Percentiles rank a stretch among this genome's conserved stretches.
Conservation (phyloP, 2,888 invertebrate genomes). For the Caenorhabditis plicata region DNA sequence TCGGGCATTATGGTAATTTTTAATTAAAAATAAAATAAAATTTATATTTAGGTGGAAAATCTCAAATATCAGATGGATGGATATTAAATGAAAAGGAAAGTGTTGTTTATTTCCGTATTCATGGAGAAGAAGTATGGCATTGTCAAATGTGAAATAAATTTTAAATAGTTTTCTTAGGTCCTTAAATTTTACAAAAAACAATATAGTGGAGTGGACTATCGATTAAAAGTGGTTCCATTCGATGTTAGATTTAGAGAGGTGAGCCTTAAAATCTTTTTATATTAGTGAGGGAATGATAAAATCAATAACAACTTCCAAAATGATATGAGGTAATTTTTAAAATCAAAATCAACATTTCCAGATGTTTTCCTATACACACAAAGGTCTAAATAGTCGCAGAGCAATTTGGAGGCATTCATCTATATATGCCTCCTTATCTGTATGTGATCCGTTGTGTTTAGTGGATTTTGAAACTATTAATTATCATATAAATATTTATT, state of each 20-base stretch:
- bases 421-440: conserved; percentile 30
- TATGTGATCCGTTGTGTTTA: conserved; percentile 20
- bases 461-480: conserved; percentile 2
- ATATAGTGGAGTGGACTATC: conserved; percentile 22
- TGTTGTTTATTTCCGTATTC: conserved; percentile 48
- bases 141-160: too few relatives aligned
- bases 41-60: conserved; percentile 35
- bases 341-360: conserved; percentile 1
- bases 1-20: conserved; percentile 33
- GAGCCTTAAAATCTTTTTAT: neutral
- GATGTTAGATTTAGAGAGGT: conserved; percentile 53
- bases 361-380: conserved; percentile 29
- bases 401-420: conserved; percentile 34
- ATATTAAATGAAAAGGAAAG: conserved; percentile 37
- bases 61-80: conserved; percentile 45
- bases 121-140: too few relatives aligned
- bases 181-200: conserved; percentile 41
- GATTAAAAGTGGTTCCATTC: conserved; percentile 49
- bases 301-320: neutral
- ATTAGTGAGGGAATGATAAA: neutral
- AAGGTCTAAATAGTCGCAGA: conserved; percentile 11
- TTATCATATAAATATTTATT: neutral
- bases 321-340: too few relatives aligned
- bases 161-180: too few relatives aligned
- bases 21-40: neutral